Evolutionary conservation across 2,888 invertebrate species (phyloP).

Genomic region (Conchocele bisecta): DNA sequence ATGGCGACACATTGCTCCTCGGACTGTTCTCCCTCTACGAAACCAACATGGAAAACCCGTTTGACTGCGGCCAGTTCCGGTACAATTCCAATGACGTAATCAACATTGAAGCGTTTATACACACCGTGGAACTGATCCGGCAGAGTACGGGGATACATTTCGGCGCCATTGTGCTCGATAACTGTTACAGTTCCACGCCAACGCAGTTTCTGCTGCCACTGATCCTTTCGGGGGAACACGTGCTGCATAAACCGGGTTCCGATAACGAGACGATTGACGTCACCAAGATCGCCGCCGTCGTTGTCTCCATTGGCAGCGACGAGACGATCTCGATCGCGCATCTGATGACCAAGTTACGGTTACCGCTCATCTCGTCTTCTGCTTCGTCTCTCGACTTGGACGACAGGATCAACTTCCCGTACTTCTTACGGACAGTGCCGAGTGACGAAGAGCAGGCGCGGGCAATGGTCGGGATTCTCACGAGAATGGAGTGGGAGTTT

Average conservation of each 20-base stretch:
- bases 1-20: conserved; percentile 69
- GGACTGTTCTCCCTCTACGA: conserved; percentile 75
- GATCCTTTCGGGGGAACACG: conserved; percentile 57
- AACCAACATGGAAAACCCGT: conserved; percentile 54
- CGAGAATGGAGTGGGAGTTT: conserved; percentile 71
- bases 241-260: conserved; percentile 32
- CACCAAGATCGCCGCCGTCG: conserved; percentile 82
- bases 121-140: conserved; percentile 58
- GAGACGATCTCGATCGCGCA: conserved; percentile 69
- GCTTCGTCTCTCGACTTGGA: conserved; percentile 75
- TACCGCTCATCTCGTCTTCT: conserved; percentile 73
- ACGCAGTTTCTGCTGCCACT: conserved; percentile 53
- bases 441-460: conserved; percentile 75
- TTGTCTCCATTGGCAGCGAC: conserved; percentile 84
- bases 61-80: conserved; percentile 66
- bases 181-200: conserved; percentile 73
- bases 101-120: conserved; percentile 71
- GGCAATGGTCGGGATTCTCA: conserved; percentile 70
- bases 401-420: conserved; percentile 73
- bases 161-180: conserved; percentile 76
- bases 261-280: conserved; percentile 44
- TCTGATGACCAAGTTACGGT: conserved; percentile 65
- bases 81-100: conserved; percentile 68
- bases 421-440: conserved; percentile 77
- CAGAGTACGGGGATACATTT: conserved; percentile 62